These are phyloP conservation scores for Podocnemis expansa DNA, from an alignment of 2,113 vertebrate species.

Conservation along the genomic window DNA sequence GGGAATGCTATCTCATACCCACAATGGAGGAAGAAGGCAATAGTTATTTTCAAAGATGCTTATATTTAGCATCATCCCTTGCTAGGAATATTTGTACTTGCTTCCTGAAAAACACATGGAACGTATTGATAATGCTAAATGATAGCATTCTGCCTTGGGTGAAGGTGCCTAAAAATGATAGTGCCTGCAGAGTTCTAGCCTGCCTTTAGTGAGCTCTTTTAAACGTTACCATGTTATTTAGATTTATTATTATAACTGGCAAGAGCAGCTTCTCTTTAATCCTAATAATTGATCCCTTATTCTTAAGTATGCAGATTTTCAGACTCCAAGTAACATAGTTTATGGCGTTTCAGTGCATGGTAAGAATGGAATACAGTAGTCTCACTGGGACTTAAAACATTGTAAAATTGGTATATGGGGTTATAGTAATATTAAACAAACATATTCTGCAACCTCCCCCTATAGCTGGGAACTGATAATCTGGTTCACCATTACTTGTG, in stretches of 20 bases:
- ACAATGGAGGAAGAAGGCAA: constrained; percentile 3
- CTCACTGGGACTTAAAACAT: neutral
- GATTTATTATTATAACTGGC: constrained; percentile 14
- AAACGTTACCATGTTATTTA: neutral
- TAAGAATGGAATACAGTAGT: neutral
- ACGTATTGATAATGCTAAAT: neutral
- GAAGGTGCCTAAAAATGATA: neutral
- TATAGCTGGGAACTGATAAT: neutral
- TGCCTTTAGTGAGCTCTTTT: constrained; percentile 21
- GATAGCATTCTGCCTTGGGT: constrained; percentile 5
- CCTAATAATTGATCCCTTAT: neutral
- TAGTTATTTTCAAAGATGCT: neutral
- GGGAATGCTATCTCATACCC: neutral
- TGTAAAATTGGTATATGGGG: neutral
- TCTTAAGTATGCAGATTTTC: constrained; percentile 29
- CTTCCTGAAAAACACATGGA: constrained; percentile 28
- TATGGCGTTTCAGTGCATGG: constrained; percentile 22
- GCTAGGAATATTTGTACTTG: neutral
- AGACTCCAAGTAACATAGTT: neutral
- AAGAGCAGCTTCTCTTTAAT: neutral
- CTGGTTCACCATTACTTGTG: neutral
- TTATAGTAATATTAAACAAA: constrained; percentile 27
- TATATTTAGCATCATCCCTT: constrained; percentile 5
- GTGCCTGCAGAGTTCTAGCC: neutral
- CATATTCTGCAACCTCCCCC: neutral